These are phyloP conservation scores for Cryptocephalus moraei DNA, from an alignment of 2,888 invertebrate genomes.

Conservation along the genomic window DNA sequence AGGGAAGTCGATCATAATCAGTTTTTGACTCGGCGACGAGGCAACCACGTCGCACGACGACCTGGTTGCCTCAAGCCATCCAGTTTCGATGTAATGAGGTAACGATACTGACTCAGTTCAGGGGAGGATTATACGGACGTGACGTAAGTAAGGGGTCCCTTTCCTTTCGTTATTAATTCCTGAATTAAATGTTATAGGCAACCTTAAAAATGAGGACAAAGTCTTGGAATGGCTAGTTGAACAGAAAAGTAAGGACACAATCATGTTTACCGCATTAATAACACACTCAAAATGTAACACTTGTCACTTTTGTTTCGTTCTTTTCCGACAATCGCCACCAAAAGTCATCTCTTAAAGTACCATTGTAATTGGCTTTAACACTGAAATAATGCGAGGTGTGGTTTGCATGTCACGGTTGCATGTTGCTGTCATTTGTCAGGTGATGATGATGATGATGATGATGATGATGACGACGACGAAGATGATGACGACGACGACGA, in stretches of 20 bases:
- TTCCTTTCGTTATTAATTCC: too few relatives aligned
- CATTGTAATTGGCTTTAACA: slow-evolving; percentile 12
- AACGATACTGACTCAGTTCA: not conserved
- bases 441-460: slow-evolving; percentile 42
- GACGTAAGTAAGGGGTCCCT: slow-evolving; percentile 6
- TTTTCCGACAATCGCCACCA: too few relatives aligned
- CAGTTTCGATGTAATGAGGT: too few relatives aligned
- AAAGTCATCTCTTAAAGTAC: not conserved
- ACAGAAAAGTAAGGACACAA: slow-evolving; percentile 88
- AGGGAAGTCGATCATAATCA: too few relatives aligned
- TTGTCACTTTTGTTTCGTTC: not conserved
- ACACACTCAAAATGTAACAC: not conserved
- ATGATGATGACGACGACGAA: slow-evolving; percentile 38
- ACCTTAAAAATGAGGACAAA: slow-evolving; percentile 89
- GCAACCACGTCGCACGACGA: too few relatives aligned
- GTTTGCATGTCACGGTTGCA: slow-evolving; percentile 34
- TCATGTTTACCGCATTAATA: too few relatives aligned
- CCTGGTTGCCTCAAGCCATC: too few relatives aligned
- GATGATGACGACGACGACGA: slow-evolving; percentile 42
- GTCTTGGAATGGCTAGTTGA: slow-evolving; percentile 92
- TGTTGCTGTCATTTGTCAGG: slow-evolving; percentile 39
- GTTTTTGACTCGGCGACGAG: too few relatives aligned
- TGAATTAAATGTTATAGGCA: slow-evolving; percentile 57
- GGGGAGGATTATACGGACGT: slow-evolving; percentile 6
- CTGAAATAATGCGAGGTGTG: slow-evolving; percentile 16